Percentiles rank a stretch among this genome's conserved stretches.
These are phyloP conservation scores for Cyanoderma ruficeps DNA, from an alignment of 2,113 vertebrate genomes.

Conservation along the genomic window DNA sequence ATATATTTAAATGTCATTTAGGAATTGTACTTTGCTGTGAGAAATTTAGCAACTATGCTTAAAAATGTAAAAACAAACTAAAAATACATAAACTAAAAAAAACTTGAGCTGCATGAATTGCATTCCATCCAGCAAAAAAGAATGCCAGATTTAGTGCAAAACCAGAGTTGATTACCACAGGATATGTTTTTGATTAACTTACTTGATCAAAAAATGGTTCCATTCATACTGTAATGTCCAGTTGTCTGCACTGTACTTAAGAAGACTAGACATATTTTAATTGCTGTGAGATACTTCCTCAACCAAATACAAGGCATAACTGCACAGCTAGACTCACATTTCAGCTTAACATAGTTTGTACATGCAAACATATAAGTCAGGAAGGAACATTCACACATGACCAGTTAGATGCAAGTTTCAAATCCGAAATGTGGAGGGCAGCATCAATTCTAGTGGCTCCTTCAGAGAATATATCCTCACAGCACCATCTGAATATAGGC, in stretches of 20 bases:
- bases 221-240: not conserved
- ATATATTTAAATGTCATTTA: not conserved
- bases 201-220: not conserved
- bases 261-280: not conserved
- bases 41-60: not conserved
- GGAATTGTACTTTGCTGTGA: not conserved
- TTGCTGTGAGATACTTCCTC: not conserved
- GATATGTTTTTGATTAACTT: not conserved
- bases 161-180: not conserved
- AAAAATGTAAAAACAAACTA: not conserved
- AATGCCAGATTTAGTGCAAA: not conserved
- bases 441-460: conserved; percentile 3
- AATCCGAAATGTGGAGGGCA: not conserved
- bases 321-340: not conserved
- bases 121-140: not conserved
- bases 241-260: not conserved
- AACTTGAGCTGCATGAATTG: not conserved
- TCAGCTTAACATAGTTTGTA: not conserved
- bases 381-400: not conserved
- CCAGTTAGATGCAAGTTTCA: conserved; percentile 21
- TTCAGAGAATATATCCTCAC: not conserved
- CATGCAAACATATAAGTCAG: not conserved
- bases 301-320: not conserved
- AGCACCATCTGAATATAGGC: not conserved
- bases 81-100: not conserved